phyloP scores from a whole-genome alignment of 1,140 invertebrate species.

The Littorina saxatilis region DNA sequence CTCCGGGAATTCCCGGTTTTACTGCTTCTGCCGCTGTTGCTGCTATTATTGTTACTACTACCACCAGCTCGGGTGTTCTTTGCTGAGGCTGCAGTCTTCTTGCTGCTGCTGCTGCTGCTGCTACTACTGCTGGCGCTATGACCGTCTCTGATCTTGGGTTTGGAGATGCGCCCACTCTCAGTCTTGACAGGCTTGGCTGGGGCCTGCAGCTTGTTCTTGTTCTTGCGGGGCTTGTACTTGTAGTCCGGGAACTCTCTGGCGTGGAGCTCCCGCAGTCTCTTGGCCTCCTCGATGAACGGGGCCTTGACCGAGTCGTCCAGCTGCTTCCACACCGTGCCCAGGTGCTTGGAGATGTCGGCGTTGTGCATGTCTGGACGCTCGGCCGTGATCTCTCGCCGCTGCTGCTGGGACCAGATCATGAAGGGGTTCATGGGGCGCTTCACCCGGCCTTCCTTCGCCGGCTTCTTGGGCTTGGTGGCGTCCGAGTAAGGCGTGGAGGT shows the following conservation, averaged over 20 bases:
- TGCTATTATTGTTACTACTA: too few relatives aligned
- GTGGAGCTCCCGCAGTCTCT: conserved; percentile 92
- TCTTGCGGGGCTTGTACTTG: conserved; percentile 84
- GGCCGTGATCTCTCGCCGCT: conserved; percentile 97
- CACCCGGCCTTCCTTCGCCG: conserved; percentile 63
- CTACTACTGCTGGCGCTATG: too few relatives aligned
- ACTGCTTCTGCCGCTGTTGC: too few relatives aligned
- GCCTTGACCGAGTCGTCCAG: conserved; percentile 92
- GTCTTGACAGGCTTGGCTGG: too few relatives aligned
- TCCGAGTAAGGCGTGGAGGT: conserved; percentile 96
- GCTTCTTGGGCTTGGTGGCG: conserved; percentile 86
- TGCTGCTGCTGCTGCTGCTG: too few relatives aligned
- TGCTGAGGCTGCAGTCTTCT: too few relatives aligned
- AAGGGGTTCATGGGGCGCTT: conserved; percentile 76
- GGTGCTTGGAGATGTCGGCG: conserved; percentile 99
- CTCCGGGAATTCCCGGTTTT: too few relatives aligned
- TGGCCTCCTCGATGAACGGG: conserved; percentile 95
- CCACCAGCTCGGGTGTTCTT: too few relatives aligned
- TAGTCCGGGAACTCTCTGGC: conserved; percentile 99
- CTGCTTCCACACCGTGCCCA: conserved; percentile 90
- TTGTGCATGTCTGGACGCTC: conserved; percentile 99
- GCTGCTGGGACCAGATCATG: conserved; percentile 82
- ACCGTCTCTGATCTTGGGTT: too few relatives aligned
- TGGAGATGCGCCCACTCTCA: too few relatives aligned
- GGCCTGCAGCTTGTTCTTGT: too few relatives aligned